Conservation (phyloP, 2,797 vertebrate species). For the Argentina silus region DNA sequence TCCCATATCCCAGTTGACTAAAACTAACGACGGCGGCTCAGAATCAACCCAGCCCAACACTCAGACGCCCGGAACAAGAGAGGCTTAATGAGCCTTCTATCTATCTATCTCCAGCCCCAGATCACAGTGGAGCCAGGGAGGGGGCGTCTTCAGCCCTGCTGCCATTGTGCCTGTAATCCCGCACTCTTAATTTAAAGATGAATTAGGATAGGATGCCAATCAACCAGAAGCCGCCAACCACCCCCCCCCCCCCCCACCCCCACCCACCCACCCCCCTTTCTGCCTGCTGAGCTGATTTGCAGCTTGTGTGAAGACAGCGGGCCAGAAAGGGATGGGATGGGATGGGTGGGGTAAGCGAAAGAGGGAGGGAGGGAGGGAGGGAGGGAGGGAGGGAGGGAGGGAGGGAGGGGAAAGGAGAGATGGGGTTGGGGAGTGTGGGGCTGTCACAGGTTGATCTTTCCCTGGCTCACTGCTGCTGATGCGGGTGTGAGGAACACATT, state of each 20-base stretch:
- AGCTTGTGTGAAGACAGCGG: neutral
- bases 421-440: neutral
- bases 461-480: neutral
- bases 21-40: conserved; percentile 50
- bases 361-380: neutral
- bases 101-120: conserved; percentile 20
- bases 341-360: no score
- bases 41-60: neutral
- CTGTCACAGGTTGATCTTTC: neutral
- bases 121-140: conserved; percentile 6
- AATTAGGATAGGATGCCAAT: conserved; percentile 11
- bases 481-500: neutral
- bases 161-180: conserved; percentile 16
- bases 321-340: neutral
- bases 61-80: conserved; percentile 1
- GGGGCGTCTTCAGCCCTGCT: neutral
- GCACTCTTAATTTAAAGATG: conserved; percentile 5
- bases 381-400: neutral
- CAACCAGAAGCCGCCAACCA: neutral
- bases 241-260: neutral
- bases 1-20: conserved; percentile 46
- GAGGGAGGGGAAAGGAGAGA: neutral
- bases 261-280: neutral
- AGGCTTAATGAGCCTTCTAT: conserved; percentile 47
- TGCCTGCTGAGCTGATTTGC: neutral